Evolutionary conservation across 2,888 invertebrate genomes (phyloP), one percentile per base, ranked within the genome.

Genomic region (Cosmia pyralina): DNA sequence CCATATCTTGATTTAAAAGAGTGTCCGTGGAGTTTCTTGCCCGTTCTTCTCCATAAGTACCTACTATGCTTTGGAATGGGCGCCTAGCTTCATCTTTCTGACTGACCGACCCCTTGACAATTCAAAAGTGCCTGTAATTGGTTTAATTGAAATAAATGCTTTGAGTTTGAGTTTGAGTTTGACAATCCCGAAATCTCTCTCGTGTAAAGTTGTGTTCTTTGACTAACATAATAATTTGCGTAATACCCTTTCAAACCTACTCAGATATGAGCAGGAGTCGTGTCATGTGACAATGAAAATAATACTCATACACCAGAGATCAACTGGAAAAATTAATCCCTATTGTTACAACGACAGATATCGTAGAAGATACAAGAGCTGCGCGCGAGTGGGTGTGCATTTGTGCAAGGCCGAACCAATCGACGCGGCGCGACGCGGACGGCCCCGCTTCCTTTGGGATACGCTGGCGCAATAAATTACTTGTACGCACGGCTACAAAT

Each of bases 401-500:
- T 38, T 38, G 4, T 38, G 62, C 89, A 89, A 90, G 90, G 90
- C 83, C 88, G 79, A 83, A 89, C 82, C 79, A 89, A 90, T 90
- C 86, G 85, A 60, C 66, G 71, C 86, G 38, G 5, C 38, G 38
- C 38, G 38, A 6, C 38, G 38, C 4, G 5, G 85, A 60, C 65
- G 72, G 17, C 59, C 76, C 68, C 75, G 85, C 83, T 87, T 89
- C 90, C 89, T 85, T 88, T 83, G 84, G 89, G 88, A 85, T 76
- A 70, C 69, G 69, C 59, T 5, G 22, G 72, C 58, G 72, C 74
- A 78, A 83, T 76, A n/a, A n/a, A n/a, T n/a, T n/a, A n/a, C n/a
- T n/a, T n/a, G n/a, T n/a, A n/a, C n/a, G n/a, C n/a, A n/a, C n/a
- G n/a, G n/a, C n/a, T n/a, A n/a, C n/a, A n/a, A n/a, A n/a, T n/a